Evolutionary conservation across 2,888 invertebrate genomes (phyloP), one percentile per base, ranked within the genome.

Genomic region (Polyommatus iphigenia): DNA sequence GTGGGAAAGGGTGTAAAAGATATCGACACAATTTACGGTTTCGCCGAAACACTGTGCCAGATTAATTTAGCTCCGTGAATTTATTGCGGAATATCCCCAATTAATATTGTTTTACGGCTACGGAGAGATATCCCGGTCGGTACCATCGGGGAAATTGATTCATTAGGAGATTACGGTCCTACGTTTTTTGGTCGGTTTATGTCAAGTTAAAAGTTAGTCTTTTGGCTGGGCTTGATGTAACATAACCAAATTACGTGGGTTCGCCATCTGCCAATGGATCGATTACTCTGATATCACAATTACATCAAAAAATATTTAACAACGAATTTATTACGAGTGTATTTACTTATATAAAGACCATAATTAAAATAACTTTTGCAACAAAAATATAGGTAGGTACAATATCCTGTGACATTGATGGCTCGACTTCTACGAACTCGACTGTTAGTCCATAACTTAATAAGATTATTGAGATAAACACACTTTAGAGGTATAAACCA

Each of bases 1-100:
- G 67, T 67, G 67, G 67, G 29, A 67, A 67, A 67, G 67, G 67
- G 67, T 72, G 41, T 72, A 71, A 72, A 72, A 67, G 24, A 13
- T 67, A 67, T 67, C 24, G 24, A 67, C 3, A 13, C 62, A 67
- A 67, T 59, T 24, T 67, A 67, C 67, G 29, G 67, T 67, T 67
- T 67, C 41, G n/a, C 18, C 36, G 72, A 72, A 72, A 72, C 41
- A 72, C 72, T 41, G 72, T n/a, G n/a, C n/a, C 72, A 41, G 18
- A 72, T 72, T 72, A 72, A 72, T 72, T 72, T n/a, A 41, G 24
- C 32, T 41, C 36, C 41, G 20, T 41, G n/a, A 72, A 72, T 72
- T 72, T 72, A 72, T 41, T 72, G 41, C 41, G n/a, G 18, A 41
- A 72, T 72, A 41, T 72, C 36, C 36, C 41, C 7, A 41, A 72